Evolutionary conservation across 1,140 invertebrate genomes (phyloP).

Genomic region (Aethina tumida): DNA sequence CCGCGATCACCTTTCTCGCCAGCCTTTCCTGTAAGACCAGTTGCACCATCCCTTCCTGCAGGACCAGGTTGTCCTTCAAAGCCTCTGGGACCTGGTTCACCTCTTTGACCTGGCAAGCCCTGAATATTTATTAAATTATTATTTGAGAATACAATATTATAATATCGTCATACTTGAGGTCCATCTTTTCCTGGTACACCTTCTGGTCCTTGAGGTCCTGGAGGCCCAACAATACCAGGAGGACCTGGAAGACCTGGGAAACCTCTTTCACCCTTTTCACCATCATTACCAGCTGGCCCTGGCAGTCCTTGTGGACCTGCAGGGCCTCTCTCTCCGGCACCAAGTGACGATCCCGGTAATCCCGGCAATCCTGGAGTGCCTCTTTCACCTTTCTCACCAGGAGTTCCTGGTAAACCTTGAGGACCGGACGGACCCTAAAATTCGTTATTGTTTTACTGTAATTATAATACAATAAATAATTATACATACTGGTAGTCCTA

Average conservation of each 20-base stretch:
- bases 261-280: slow-evolving; percentile 53
- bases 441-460: slow-evolving; percentile 28
- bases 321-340: slow-evolving; percentile 62
- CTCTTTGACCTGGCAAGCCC: slow-evolving; percentile 30
- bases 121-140: slow-evolving; percentile 4
- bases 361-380: slow-evolving; percentile 19
- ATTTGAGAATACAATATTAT: not conserved
- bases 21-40: slow-evolving; percentile 36
- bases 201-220: slow-evolving; percentile 41
- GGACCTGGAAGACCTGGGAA: slow-evolving; percentile 57
- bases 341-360: slow-evolving; percentile 40
- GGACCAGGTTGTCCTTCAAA: slow-evolving; percentile 37
- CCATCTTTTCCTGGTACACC: slow-evolving; percentile 29
- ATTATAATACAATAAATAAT: not conserved
- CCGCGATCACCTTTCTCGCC: slow-evolving; percentile 42
- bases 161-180: slow-evolving; percentile 14
- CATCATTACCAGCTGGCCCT: slow-evolving; percentile 56
- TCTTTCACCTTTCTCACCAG: slow-evolving; percentile 11
- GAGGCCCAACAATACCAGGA: slow-evolving; percentile 49
- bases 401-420: slow-evolving; percentile 31
- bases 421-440: slow-evolving; percentile 21
- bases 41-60: slow-evolving; percentile 40
- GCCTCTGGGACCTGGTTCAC: slow-evolving; percentile 34
- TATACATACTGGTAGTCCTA: slow-evolving; percentile 30
- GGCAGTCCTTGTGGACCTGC: slow-evolving; percentile 60